Conservation (phyloP, 2,888 invertebrate genomes). For the Tipula helvola region DNA sequence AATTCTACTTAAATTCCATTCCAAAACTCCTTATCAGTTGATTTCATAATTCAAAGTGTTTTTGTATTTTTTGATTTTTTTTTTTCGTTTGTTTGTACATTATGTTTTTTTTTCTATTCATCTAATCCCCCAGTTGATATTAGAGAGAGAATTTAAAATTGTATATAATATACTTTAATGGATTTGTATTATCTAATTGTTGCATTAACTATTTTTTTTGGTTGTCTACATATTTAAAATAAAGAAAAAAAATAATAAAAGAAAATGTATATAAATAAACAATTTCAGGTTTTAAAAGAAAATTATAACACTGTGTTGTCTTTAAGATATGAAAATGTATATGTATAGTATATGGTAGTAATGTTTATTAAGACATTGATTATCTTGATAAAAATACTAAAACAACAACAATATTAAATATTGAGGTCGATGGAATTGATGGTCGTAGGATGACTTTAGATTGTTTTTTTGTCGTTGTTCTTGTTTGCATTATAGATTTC, state of each 20-base stretch:
- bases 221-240: not conserved
- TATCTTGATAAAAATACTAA: not conserved
- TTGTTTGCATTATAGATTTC: not conserved
- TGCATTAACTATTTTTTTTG: not conserved
- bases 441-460: not conserved
- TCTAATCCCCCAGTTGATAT: not conserved
- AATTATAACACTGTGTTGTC: not conserved
- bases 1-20: not conserved
- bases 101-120: not conserved
- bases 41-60: constrained; percentile 4
- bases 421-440: not conserved
- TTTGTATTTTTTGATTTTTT: not conserved
- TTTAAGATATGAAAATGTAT: not conserved
- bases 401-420: not conserved
- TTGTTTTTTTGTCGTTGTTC: not conserved
- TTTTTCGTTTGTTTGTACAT: not conserved
- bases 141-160: not conserved
- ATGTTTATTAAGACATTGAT: not conserved
- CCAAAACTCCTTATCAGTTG: not conserved
- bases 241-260: not conserved
- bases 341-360: not conserved
- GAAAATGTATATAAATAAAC: not conserved
- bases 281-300: not conserved
- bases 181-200: constrained; percentile 4
- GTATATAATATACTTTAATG: not conserved